A percentile compares a stretch with the other conserved stretches of the same genome.
These are phyloP conservation scores for Cryptoleucopteryx plumbea DNA, from an alignment of 2,113 vertebrate species.

Conservation along the genomic window DNA sequence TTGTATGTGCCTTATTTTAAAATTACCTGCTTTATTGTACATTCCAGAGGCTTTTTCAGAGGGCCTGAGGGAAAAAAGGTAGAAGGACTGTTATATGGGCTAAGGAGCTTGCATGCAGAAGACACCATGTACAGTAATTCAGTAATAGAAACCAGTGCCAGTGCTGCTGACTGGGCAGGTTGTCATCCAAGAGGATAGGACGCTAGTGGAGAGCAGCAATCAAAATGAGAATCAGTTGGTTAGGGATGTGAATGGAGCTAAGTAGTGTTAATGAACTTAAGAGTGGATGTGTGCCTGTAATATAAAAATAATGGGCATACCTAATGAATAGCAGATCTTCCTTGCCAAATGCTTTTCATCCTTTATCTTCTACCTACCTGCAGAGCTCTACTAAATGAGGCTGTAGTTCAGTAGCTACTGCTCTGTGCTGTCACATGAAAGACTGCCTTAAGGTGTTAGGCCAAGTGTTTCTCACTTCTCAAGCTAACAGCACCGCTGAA, in stretches of 20 bases:
- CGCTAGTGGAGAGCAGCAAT: not conserved
- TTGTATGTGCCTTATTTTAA: not conserved
- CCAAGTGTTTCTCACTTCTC: not conserved
- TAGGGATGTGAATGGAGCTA: not conserved
- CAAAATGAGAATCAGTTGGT: not conserved
- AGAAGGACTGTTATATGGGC: not conserved
- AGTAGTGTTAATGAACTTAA: constrained; percentile 18
- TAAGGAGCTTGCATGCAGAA: not conserved
- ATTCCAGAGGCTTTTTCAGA: not conserved
- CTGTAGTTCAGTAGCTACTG: not conserved
- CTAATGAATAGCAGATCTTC: not conserved
- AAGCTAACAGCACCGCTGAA: not conserved
- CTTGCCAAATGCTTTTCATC: not conserved
- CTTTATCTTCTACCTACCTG: not conserved
- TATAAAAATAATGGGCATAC: constrained; percentile 1
- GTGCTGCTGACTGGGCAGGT: not conserved
- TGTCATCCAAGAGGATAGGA: not conserved
- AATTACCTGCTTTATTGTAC: not conserved
- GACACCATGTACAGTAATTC: not conserved
- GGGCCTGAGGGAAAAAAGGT: not conserved
- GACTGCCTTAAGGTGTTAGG: not conserved
- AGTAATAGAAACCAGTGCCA: not conserved
- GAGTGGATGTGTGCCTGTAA: not conserved
- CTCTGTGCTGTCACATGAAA: not conserved
- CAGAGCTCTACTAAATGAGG: not conserved